Evolutionary conservation across 2,797 vertebrate species (phyloP).

Genomic region (Melanotaenia nigrans): DNA sequence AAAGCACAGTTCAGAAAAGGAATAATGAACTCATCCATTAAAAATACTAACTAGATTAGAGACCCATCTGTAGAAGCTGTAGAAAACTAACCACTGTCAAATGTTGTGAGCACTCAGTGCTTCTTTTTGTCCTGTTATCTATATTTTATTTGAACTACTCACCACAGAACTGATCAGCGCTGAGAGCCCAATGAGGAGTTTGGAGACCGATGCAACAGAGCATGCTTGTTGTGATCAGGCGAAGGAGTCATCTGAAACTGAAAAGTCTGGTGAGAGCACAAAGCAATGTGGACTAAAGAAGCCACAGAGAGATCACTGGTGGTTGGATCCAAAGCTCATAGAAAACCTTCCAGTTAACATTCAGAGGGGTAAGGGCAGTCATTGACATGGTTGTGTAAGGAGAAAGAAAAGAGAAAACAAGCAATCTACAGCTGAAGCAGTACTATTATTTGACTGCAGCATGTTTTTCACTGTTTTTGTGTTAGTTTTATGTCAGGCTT

Average conservation of each 20-base stretch:
- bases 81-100: neutral
- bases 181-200: constrained; percentile 27
- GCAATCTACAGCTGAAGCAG: neutral
- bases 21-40: neutral
- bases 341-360: constrained; percentile 56
- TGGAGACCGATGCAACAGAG: neutral
- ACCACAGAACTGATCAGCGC: constrained; percentile 58
- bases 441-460: neutral
- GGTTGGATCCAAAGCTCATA: constrained; percentile 53
- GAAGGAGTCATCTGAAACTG: neutral
- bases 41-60: neutral
- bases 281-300: neutral
- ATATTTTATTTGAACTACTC: neutral
- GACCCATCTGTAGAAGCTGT: neutral
- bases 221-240: constrained; percentile 42
- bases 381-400: neutral
- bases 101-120: neutral
- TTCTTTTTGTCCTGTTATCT: neutral
- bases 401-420: neutral
- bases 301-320: constrained; percentile 23
- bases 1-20: neutral
- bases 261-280: neutral
- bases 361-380: constrained; percentile 42
- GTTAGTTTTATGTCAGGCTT: constrained; percentile 67
- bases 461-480: neutral